Evolutionary conservation across 2,797 vertebrate species (phyloP), one percentile per base, ranked within the genome.

Genomic region (Eulemur coronatus): DNA sequence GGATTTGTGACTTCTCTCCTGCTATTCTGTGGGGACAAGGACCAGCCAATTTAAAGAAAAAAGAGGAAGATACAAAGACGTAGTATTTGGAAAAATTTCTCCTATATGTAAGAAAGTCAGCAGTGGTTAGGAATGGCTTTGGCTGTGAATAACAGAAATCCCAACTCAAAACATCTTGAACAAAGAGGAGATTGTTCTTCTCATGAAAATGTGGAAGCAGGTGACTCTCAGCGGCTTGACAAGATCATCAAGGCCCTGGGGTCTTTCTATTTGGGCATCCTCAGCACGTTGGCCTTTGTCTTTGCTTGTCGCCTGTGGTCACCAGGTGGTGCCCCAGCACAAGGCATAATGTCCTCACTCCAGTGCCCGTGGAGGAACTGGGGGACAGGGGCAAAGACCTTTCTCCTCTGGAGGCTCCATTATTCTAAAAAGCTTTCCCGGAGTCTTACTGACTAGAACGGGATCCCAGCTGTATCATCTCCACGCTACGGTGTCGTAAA

Each of bases 391-490:
- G 30, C 26, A 6, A 11, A 17, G 5, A 0, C 7, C 0, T 52
- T 75, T 69, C 50, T 90, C 15, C 48, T 63, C 35, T 59, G 30
- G 55, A 20, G 35, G 35, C 11, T 43, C 30, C 33, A 0, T 2
- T 43, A 41, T 26, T 48, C 65, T 55, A 75, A 46, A 80, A 57
- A 11, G 20, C 22, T 43, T 28, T 76, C 35, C 67, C 1, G 22
- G 41, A 26, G 13, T 30, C 2, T 72, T 33, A 12, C 6, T 0
- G 48, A 28, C 24, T 7, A 2, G n/a, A 30, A 33, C 1, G 0
- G 41, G n/a, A 4, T 18, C 35, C 0, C 0, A 17, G 46, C 20
- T 30, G 11, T 7, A 8, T 11, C 11, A 14, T 22, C 17, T 38
- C 15, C 0, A 24, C 0, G 30, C 35, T 17, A 52, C n/a, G 15